phyloP scores from a whole-genome alignment of 2,888 invertebrate genomes.

The Pemphredon lugubris region DNA sequence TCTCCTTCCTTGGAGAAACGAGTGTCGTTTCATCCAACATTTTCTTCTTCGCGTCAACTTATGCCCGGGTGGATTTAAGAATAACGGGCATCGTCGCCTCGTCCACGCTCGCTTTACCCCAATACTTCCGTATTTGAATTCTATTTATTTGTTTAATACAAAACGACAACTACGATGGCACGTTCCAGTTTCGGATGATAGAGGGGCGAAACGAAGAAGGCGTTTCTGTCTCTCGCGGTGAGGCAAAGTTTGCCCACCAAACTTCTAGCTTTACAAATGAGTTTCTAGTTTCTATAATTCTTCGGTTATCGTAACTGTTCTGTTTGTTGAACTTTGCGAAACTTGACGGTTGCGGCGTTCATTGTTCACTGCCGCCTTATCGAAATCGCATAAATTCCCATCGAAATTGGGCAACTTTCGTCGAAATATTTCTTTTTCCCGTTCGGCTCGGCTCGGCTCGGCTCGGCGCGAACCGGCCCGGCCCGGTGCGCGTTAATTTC shows the following conservation, averaged over 20 bases:
- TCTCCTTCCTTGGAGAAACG: neutral
- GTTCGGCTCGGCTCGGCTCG: too few relatives aligned
- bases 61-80: too few relatives aligned
- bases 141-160: neutral
- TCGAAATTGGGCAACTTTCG: neutral
- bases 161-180: neutral
- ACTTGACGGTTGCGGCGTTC: conserved; percentile 42
- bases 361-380: conserved; percentile 32
- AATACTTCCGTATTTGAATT: too few relatives aligned
- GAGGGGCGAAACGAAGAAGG: conserved; percentile 10
- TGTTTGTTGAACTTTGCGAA: conserved; percentile 40
- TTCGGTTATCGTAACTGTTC: conserved; percentile 49
- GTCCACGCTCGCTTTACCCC: too few relatives aligned
- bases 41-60: too few relatives aligned
- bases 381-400: conserved; percentile 45
- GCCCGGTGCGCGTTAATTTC: conserved; percentile 35
- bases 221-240: conserved; percentile 16
- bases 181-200: neutral
- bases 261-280: conserved; percentile 40
- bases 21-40: neutral
- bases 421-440: neutral
- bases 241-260: conserved; percentile 31
- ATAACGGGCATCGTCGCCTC: too few relatives aligned
- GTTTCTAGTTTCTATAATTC: conserved; percentile 54
- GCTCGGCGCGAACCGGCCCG: too few relatives aligned